A percentile compares a stretch with the other conserved stretches of the same genome.
Evolutionary conservation across 2,113 vertebrate genomes (phyloP).

Genomic region (Strix uralensis): DNA sequence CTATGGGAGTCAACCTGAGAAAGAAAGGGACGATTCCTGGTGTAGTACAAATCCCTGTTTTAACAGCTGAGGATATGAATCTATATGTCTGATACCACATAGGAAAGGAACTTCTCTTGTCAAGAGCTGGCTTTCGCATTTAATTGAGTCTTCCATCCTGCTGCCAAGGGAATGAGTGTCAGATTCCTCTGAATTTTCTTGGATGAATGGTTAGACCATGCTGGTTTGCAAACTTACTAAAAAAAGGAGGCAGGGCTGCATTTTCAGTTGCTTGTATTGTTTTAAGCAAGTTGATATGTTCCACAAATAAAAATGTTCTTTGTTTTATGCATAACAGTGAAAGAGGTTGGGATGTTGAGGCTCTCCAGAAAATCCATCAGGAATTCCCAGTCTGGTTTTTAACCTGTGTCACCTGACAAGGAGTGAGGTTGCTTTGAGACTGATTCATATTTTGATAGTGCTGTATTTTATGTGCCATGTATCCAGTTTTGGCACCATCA

Average conservation of each 20-base stretch:
- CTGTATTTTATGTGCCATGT: not conserved
- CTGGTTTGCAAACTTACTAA: slow-evolving; percentile 6
- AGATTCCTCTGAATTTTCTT: slow-evolving; percentile 13
- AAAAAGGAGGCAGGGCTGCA: not conserved
- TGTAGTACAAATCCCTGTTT: not conserved
- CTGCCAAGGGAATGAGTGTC: not conserved
- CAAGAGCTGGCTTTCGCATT: not conserved
- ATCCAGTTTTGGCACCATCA: not conserved
- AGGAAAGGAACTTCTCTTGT: not conserved
- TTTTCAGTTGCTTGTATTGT: slow-evolving; percentile 15
- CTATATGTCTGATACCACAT: not conserved
- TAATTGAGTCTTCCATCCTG: not conserved
- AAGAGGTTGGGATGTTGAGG: not conserved
- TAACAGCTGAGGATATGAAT: not conserved
- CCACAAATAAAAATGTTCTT: not conserved
- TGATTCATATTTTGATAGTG: not conserved
- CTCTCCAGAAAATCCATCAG: not conserved
- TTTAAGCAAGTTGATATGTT: not conserved
- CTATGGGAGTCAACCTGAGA: not conserved
- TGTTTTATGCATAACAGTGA: not conserved
- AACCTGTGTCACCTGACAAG: not conserved
- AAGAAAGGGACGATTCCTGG: not conserved
- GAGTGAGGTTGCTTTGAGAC: not conserved
- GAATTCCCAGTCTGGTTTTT: not conserved
- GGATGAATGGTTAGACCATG: not conserved